These are phyloP conservation scores for Drosophila stalkeri DNA, from an alignment of 2,888 invertebrate species.

Conservation along the genomic window DNA sequence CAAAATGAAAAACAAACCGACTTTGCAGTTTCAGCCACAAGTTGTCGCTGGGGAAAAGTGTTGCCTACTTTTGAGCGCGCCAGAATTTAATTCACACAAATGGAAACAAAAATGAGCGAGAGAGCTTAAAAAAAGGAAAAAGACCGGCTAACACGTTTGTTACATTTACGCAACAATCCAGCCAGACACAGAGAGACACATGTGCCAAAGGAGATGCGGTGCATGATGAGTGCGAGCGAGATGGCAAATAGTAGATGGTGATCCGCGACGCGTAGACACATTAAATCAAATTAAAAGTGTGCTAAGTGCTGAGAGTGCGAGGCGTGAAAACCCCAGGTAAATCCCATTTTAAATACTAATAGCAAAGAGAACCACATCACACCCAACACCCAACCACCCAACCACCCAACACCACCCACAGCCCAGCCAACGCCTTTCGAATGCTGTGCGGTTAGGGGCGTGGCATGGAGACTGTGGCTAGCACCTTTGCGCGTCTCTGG, in stretches of 20 bases:
- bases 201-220: background rate
- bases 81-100: conserved; percentile 64
- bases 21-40: conserved; percentile 40
- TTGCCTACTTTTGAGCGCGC: conserved; percentile 42
- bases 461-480: conserved; percentile 33
- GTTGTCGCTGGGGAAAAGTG: conserved; percentile 45
- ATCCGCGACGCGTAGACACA: conserved; percentile 72
- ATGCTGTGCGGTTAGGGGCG: conserved; percentile 28
- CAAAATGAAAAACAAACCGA: conserved; percentile 11
- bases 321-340: conserved; percentile 77
- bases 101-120: conserved; percentile 33
- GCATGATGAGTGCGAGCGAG: conserved; percentile 17
- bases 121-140: background rate
- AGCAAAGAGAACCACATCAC: conserved; percentile 45
- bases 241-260: conserved; percentile 33
- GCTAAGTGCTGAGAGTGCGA: conserved; percentile 64
- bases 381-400: background rate
- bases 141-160: conserved; percentile 27
- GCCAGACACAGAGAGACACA: conserved; percentile 21
- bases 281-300: conserved; percentile 82
- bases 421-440: conserved; percentile 24
- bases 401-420: too few species aligned
- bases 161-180: conserved; percentile 39
- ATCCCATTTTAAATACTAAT: conserved; percentile 80
- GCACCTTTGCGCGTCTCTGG: conserved; percentile 45